Evolutionary conservation across 1,140 invertebrate genomes (phyloP), one percentile per base, ranked within the genome.

Genomic region (Harlomillsia oculata): DNA sequence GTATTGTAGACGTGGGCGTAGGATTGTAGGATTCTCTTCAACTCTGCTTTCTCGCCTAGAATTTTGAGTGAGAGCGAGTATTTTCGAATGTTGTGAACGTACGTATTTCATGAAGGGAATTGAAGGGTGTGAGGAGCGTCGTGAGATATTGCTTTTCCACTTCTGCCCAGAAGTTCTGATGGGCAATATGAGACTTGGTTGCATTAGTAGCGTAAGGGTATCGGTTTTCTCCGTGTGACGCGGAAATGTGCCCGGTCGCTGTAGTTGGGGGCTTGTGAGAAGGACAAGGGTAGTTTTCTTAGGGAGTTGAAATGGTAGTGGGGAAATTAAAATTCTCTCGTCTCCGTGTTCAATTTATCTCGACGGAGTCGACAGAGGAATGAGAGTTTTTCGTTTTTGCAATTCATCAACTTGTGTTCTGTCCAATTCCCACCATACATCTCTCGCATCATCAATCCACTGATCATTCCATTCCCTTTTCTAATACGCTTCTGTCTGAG

Each of bases 301-400:
- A 21, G 20, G 2, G 20, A 45, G 9, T 23, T 11, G 43, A 25
- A 26, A 45, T 43, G 29, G 46, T 23, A 5, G 18, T 40, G 23
- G n/a, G 60, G 60, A 65, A 65, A 65, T 65, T 65, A 65, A 65
- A 65, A 65, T 65, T 65, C 64, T 65, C 60, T 54, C 40, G 49
- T 64, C 43, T 59, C 45, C 48, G 45, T 20, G 34, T 44, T 62
- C 63, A 62, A 65, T 62, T 65, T 62, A 65, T 65, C 59, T 65
- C 60, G 14, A 26, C 34, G 55, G 20, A 50, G 53, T 59, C 46
- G 59, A 64, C 63, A 64, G 51, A 52, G 63, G 63, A 64, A 64
- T 64, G 63, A 64, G 56, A 61, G 36, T 58, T 60, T 63, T 53
- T 58, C 54, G 36, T 57, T 58, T 60, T 64, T 61, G 63, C 63